These are phyloP conservation scores for Lerista edwardsae DNA, from an alignment of 2,797 vertebrate genomes.

Conservation along the genomic window DNA sequence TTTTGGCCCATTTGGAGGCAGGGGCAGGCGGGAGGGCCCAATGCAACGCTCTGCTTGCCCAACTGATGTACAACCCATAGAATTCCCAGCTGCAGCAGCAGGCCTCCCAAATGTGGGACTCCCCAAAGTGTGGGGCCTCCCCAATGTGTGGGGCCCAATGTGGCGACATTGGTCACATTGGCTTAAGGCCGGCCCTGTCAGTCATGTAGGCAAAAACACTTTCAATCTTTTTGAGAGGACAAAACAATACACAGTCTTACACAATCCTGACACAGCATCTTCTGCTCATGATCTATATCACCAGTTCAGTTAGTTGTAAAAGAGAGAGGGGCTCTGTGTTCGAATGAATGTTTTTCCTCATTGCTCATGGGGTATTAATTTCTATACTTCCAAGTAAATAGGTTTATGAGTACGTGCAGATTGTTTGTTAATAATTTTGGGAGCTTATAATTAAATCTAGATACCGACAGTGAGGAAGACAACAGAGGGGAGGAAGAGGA, in stretches of 20 bases:
- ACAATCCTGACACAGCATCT: conserved; percentile 32
- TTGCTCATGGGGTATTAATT: neutral
- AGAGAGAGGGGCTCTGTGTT: conserved; percentile 7
- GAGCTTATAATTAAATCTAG: conserved; percentile 22
- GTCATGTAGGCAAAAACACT: accelerated
- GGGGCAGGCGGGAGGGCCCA: no score
- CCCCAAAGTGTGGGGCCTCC: no score
- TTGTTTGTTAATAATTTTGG: neutral
- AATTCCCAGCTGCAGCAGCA: no score
- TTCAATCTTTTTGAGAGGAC: conserved; percentile 15
- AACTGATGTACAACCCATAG: no score
- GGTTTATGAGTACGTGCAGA: neutral
- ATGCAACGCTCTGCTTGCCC: no score
- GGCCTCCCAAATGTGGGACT: no score
- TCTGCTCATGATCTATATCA: conserved; percentile 20
- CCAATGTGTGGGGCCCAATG: no score
- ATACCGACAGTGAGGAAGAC: conserved; percentile 45
- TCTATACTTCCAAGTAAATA: neutral
- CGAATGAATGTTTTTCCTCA: conserved; percentile 43
- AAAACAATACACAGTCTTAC: conserved; percentile 21
- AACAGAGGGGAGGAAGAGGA: conserved; percentile 37
- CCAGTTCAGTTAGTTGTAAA: conserved; percentile 12
- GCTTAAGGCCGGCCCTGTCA: no score
- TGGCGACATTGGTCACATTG: no score
- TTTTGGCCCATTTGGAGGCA: no score